A percentile compares a stretch with the other conserved stretches of the same genome.
Conservation (phyloP, 2,113 vertebrate genomes). For the Stegostoma tigrinum region DNA sequence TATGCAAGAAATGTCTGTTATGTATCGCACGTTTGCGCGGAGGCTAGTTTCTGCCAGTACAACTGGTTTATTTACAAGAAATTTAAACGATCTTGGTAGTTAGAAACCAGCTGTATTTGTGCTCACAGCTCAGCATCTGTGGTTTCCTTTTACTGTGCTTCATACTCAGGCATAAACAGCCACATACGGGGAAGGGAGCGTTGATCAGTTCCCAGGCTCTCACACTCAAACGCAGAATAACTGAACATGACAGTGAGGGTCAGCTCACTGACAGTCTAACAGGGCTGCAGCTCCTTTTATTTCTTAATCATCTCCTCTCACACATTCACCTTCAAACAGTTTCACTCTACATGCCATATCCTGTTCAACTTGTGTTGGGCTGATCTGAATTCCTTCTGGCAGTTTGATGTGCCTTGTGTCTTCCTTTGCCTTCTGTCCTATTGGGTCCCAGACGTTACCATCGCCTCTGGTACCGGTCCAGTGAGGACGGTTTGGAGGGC, state of each 20-base stretch:
- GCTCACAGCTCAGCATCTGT: too few relatives aligned
- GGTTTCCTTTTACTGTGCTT: too few relatives aligned
- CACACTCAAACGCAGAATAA: too few relatives aligned
- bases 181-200: too few relatives aligned
- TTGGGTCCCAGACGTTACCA: background rate
- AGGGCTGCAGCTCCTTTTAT: background rate
- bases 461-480: background rate
- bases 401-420: background rate
- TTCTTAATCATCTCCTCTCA: background rate
- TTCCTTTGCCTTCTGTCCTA: background rate
- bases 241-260: background rate
- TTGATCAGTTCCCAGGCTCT: too few relatives aligned
- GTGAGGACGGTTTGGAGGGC: background rate
- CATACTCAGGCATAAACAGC: too few relatives aligned
- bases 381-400: background rate
- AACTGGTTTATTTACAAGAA: too few relatives aligned
- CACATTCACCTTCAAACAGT: background rate
- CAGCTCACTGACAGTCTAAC: background rate
- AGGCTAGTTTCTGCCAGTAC: too few relatives aligned
- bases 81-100: too few relatives aligned
- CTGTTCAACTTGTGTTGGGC: background rate
- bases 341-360: background rate
- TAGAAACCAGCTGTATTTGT: too few relatives aligned
- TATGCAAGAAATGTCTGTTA: background rate
- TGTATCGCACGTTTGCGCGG: too few relatives aligned